These are phyloP conservation scores for Limnothrissa miodon DNA, from an alignment of 2,113 vertebrate genomes.

Conservation along the genomic window DNA sequence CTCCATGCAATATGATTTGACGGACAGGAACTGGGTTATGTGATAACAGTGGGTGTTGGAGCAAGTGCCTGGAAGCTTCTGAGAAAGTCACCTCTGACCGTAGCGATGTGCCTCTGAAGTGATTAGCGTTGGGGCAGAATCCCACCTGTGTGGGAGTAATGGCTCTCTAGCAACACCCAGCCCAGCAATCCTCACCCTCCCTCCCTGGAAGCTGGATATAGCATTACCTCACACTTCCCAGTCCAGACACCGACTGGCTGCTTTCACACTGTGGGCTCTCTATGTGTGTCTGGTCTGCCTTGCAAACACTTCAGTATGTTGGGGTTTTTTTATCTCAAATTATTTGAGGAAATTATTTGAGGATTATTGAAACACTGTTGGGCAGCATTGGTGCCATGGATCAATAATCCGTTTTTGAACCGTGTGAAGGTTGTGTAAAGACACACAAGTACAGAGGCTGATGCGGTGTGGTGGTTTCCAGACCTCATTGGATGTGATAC, in stretches of 20 bases:
- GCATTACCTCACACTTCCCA: background rate
- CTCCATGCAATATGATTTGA: conserved; percentile 41
- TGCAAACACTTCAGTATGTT: background rate
- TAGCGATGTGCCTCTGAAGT: background rate
- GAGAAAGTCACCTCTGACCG: conserved; percentile 70
- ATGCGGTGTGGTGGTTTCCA: background rate
- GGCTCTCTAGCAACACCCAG: background rate
- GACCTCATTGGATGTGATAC: background rate
- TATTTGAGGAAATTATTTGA: background rate
- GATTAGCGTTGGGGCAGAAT: background rate
- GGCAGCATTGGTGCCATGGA: background rate
- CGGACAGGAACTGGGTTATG: conserved; percentile 21
- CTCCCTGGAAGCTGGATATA: background rate
- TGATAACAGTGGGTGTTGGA: conserved; percentile 60
- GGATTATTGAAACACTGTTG: background rate
- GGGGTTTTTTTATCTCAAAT: background rate
- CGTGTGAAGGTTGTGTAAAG: background rate
- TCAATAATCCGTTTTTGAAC: background rate
- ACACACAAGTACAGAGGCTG: background rate
- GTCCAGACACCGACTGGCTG: background rate
- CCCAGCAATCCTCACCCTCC: background rate
- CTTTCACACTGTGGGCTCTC: background rate
- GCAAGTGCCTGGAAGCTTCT: conserved; percentile 82
- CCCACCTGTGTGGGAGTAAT: background rate
- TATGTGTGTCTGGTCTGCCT: background rate